phyloP scores from a whole-genome alignment of 2,113 vertebrate genomes.

The Anguilla japonica region DNA sequence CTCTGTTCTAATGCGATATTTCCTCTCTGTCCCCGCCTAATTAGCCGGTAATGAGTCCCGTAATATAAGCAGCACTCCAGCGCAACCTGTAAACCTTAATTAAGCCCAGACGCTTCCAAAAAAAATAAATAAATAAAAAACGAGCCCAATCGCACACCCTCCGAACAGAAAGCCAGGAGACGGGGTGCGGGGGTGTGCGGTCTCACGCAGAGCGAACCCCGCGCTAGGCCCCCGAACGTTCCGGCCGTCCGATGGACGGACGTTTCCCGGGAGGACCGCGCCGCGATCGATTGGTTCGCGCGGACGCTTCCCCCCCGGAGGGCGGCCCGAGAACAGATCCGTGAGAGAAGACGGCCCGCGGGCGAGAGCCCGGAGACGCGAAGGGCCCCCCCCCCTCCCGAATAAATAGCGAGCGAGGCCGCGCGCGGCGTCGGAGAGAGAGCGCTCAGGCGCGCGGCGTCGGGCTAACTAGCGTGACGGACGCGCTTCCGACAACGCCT shows the following conservation, averaged over 20 bases:
- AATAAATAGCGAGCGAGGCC: background rate
- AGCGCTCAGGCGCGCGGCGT: background rate
- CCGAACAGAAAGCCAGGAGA: slow-evolving; percentile 47
- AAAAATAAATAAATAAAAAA: slow-evolving; percentile 49
- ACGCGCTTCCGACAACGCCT: background rate
- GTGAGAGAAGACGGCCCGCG: slow-evolving; percentile 53
- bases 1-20: slow-evolving; percentile 42
- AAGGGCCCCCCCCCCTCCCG: background rate
- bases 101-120: slow-evolving; percentile 39
- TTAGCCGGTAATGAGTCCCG: slow-evolving; percentile 12
- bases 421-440: background rate
- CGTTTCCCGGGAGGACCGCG: slow-evolving; percentile 53
- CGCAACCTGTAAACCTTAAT: slow-evolving; percentile 19
- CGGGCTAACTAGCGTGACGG: background rate
- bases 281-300: slow-evolving; percentile 58
- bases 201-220: background rate
- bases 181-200: slow-evolving; percentile 15
- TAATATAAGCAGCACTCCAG: background rate
- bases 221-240: background rate
- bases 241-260: slow-evolving; percentile 31
- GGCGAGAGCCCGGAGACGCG: slow-evolving; percentile 26
- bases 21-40: slow-evolving; percentile 5
- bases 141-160: slow-evolving; percentile 33
- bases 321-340: slow-evolving; percentile 55
- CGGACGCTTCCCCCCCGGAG: slow-evolving; percentile 45